Percentiles rank a stretch among this genome's conserved stretches.
Conservation (phyloP, 2,888 invertebrate species). For the Congeria kusceri region DNA sequence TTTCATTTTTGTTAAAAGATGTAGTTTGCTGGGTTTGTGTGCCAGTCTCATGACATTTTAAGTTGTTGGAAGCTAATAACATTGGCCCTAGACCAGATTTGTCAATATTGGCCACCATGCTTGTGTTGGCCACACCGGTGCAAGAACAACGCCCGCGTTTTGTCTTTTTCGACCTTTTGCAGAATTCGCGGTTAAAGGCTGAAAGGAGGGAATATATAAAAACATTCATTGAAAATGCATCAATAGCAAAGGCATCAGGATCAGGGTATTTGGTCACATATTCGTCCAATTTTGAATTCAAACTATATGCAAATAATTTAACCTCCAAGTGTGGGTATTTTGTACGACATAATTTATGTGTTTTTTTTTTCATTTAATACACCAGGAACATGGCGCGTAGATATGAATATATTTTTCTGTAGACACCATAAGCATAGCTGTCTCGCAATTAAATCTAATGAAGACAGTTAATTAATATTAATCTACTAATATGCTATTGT, state of each 20-base stretch:
- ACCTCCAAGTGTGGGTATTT: conserved; percentile 3
- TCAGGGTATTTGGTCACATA: neutral
- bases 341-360: too few species aligned
- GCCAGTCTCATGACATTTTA: too few species aligned
- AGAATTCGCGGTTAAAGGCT: conserved; percentile 41
- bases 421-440: conserved; percentile 8
- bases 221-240: conserved; percentile 9
- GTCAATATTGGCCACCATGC: too few species aligned
- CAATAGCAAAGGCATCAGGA: neutral
- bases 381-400: too few species aligned
- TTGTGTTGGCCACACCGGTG: too few species aligned
- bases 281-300: neutral
- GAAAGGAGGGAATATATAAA: conserved; percentile 60
- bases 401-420: neutral
- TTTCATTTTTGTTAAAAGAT: too few species aligned
- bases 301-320: conserved; percentile 5
- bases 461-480: neutral
- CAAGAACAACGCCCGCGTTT: too few species aligned
- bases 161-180: conserved; percentile 51
- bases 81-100: too few species aligned
- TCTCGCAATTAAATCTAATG: conserved; percentile 5
- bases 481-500: neutral
- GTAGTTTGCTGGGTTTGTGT: too few species aligned
- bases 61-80: too few species aligned
- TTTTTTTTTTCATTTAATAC: too few species aligned